A percentile compares a stretch with the other conserved stretches of the same genome.
phyloP scores from a whole-genome alignment of 1,140 invertebrate genomes.

The Cyclina sinensis region DNA sequence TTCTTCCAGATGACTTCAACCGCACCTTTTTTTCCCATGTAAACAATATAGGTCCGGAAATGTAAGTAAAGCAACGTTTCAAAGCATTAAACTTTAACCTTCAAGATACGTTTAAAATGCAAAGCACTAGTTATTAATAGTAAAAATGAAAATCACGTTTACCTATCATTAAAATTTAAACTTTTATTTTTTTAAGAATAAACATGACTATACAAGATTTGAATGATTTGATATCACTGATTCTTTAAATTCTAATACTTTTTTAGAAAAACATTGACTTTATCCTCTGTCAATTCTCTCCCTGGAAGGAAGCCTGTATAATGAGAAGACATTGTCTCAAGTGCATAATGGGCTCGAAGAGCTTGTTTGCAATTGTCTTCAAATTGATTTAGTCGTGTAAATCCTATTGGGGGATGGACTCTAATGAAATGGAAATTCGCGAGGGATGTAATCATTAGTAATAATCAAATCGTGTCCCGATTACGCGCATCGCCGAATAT shows the following conservation, averaged over 20 bases:
- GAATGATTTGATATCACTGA: no score
- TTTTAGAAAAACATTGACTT: neutral
- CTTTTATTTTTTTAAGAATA: no score
- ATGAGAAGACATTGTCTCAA: conserved; percentile 54
- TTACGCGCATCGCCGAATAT: conserved; percentile 53
- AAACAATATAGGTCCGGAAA: no score
- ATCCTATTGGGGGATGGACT: conserved; percentile 63
- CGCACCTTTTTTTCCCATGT: no score
- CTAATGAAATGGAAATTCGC: conserved; percentile 69
- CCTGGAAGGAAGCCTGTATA: neutral
- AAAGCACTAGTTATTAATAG: no score
- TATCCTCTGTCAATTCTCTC: neutral
- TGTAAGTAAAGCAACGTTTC: no score
- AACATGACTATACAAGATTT: no score
- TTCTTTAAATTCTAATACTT: neutral
- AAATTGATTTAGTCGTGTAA: conserved; percentile 68
- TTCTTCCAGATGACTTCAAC: no score
- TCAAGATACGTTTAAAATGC: no score
- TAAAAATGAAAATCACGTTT: no score
- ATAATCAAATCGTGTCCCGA: conserved; percentile 67
- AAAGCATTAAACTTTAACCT: no score
- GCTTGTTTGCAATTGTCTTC: conserved; percentile 66
- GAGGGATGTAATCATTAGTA: conserved; percentile 65
- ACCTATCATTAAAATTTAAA: no score
- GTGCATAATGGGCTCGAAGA: conserved; percentile 50